Conservation (phyloP, 53 echinoderm and acorn worm genomes). For the Holothuria scabra region DNA sequence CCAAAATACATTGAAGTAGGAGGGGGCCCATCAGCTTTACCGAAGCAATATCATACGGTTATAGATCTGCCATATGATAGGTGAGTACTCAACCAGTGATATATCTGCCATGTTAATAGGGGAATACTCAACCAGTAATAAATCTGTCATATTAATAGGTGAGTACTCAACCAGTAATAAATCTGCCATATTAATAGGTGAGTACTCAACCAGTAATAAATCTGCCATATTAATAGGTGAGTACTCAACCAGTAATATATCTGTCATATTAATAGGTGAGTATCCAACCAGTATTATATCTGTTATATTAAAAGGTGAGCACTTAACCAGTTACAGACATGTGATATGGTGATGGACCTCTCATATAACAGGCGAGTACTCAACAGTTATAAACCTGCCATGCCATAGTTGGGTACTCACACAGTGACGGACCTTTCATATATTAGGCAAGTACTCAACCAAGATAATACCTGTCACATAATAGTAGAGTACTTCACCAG, state of each 20-base stretch:
- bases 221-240: constrained; percentile 50
- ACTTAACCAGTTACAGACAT: no score
- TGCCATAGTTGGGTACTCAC: no score
- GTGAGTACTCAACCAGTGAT: neutral
- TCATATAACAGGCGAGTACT: no score
- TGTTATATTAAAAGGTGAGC: constrained; percentile 41
- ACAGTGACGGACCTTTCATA: no score
- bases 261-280: no score
- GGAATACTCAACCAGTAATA: constrained; percentile 93
- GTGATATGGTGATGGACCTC: no score
- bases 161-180: neutral
- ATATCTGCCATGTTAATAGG: no score
- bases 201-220: constrained; percentile 95
- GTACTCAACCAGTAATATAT: neutral
- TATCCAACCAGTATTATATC: constrained; percentile 91
- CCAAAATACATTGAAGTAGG: constrained; percentile 97
- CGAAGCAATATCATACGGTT: constrained; percentile 96
- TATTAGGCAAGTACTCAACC: no score
- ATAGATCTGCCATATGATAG: constrained; percentile 69
- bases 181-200: no score
- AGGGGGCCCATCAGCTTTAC: constrained; percentile 89
- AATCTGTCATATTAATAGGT: constrained; percentile 60
- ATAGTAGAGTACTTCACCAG: no score
- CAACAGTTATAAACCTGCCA: no score
- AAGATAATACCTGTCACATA: no score